Conservation (phyloP, 2,888 invertebrate species). For the Myathropa florea region DNA sequence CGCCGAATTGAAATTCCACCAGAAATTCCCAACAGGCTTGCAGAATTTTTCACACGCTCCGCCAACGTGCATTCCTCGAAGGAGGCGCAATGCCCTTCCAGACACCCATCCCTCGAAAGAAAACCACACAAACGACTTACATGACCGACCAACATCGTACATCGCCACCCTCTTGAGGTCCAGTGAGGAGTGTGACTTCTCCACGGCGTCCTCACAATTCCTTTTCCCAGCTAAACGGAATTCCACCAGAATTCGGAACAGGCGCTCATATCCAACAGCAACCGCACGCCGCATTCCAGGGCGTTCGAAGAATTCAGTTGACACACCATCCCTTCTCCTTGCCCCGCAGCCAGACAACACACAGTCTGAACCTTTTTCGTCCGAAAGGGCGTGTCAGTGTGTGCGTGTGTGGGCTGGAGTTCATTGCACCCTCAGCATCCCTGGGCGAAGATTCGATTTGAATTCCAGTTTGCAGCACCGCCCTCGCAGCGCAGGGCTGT, state of each 20-base stretch:
- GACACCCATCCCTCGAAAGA: slow-evolving; percentile 26
- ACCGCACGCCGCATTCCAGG: slow-evolving; percentile 71
- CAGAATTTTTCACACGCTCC: slow-evolving; percentile 7
- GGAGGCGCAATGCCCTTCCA: slow-evolving; percentile 36
- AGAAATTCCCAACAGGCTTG: slow-evolving; percentile 21
- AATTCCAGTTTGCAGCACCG: neutral
- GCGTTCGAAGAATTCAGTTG: neutral
- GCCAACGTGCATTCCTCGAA: neutral
- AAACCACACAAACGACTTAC: slow-evolving; percentile 13
- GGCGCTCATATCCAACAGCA: slow-evolving; percentile 74
- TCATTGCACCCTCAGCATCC: neutral
- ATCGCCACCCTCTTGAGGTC: slow-evolving; percentile 35
- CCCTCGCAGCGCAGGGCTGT: neutral
- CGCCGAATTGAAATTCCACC: slow-evolving; percentile 44
- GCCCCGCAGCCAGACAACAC: neutral
- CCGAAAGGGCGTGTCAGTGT: neutral
- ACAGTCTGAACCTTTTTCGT: neutral
- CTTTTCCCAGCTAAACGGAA: slow-evolving; percentile 78
- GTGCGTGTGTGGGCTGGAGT: neutral
- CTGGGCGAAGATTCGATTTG: neutral
- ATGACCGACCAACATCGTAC: neutral
- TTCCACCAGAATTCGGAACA: slow-evolving; percentile 78
- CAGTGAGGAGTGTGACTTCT: neutral
- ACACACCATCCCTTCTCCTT: neutral
- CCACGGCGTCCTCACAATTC: slow-evolving; percentile 26